Evolutionary conservation across 2,888 invertebrate species (phyloP).

Genomic region (Xanthia icteritia): DNA sequence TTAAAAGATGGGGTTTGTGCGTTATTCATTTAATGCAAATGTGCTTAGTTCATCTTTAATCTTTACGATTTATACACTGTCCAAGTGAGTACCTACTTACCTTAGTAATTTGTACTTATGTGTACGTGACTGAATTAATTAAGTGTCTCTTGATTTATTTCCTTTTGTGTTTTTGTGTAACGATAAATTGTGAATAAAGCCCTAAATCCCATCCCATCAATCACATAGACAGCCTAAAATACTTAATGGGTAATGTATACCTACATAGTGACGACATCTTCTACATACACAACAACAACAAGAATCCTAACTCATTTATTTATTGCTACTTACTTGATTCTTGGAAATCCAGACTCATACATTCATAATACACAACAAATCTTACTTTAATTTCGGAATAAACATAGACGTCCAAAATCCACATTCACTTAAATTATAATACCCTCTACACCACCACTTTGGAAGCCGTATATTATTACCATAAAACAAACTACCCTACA

Average conservation of each 20-base stretch:
- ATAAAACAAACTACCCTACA: slow-evolving; percentile 60
- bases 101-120: too few species aligned
- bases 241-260: not conserved
- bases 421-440: slow-evolving; percentile 59
- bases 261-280: not conserved
- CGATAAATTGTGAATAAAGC: not conserved
- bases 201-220: not conserved
- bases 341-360: slow-evolving; percentile 10
- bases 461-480: slow-evolving; percentile 52
- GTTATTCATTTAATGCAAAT: slow-evolving; percentile 11
- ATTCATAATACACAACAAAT: slow-evolving; percentile 14
- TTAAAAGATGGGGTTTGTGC: not conserved
- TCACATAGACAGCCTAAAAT: too few species aligned
- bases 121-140: not conserved
- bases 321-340: not conserved
- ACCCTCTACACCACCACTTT: slow-evolving; percentile 28
- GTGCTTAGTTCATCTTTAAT: not conserved
- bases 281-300: not conserved
- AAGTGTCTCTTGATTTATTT: not conserved
- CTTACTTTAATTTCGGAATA: slow-evolving; percentile 32
- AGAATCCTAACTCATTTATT: slow-evolving; percentile 10
- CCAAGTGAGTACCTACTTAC: not conserved
- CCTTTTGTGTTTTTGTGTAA: not conserved
- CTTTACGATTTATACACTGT: not conserved
- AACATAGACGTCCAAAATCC: slow-evolving; percentile 38